Evolutionary conservation across 2,797 vertebrate genomes (phyloP), one percentile per base, ranked within the genome.

Genomic region (Molossus molossus): DNA sequence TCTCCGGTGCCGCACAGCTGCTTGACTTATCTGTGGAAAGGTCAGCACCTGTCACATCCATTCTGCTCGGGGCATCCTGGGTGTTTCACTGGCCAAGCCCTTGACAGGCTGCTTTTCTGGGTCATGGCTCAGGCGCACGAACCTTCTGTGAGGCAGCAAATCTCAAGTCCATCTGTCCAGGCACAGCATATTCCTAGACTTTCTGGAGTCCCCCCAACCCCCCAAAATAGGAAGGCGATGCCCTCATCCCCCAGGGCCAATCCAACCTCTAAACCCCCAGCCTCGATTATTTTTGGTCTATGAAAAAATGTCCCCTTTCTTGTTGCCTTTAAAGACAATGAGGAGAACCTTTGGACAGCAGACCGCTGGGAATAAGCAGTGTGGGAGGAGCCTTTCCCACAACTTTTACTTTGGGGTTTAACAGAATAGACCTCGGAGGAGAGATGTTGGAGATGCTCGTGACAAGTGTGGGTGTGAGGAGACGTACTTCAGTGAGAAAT

Each of bases 401-500:
- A 14, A 48, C 18, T 73, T 92, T 84, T 6, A 40, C 33, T 40
- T 64, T 20, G 3, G 18, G 53, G 11, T 27, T 94, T 81, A 90
- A 62, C 27, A 55, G 82, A 91, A 82, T 2, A 85, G 82, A 92
- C 6, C 8, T 53, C 67, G 53, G 48, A 87, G 50, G 14, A 95
- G 17, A 75, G 40, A 29, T 11, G 3, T 6, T 77, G 9, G 13
- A 57, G 67, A 45, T n/a, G 40, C 80, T 72, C 50, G n/a, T 84
- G 55, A 62, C 60, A 55, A 80, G 25, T 53, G 33, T 73, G 40
- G 25, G 75, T 27, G 37, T 53, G 64, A 11, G 27, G 90, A 91
- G 48, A 53, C 23, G 85, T 79, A 94, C 79, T 12, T 85, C 72
- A 50, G 37, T 18, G 29, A 88, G 87, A 96, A 90, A 89, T 77